A percentile compares a stretch with the other conserved stretches of the same genome.
Conservation (phyloP, 2,888 invertebrate species). For the Carpatolechia fugitivella region DNA sequence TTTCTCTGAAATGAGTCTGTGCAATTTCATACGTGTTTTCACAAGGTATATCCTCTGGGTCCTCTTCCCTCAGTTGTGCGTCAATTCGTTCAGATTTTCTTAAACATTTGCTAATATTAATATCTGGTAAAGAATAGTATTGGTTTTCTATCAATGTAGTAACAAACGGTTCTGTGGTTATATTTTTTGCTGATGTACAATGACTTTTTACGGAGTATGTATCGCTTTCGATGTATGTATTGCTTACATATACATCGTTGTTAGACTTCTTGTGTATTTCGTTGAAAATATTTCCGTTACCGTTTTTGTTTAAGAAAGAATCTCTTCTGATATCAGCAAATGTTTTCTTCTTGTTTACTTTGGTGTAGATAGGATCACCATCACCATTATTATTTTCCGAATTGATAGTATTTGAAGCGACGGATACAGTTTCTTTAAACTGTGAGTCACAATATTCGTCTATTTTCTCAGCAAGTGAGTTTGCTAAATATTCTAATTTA, state of each 20-base stretch:
- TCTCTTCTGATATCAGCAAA: conserved; percentile 73
- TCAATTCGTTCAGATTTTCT: conserved; percentile 86
- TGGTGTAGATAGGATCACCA: conserved; percentile 65
- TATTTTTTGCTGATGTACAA: conserved; percentile 66
- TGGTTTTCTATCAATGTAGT: conserved; percentile 82
- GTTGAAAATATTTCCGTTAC: conserved; percentile 53
- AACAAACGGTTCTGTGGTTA: conserved; percentile 72
- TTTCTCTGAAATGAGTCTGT: conserved; percentile 64
- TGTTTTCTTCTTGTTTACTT: conserved; percentile 74
- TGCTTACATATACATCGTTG: conserved; percentile 63
- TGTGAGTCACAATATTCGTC: conserved; percentile 76
- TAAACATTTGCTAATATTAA: conserved; percentile 83
- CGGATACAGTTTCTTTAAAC: conserved; percentile 57
- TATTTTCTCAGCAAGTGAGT: conserved; percentile 74
- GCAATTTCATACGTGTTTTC: conserved; percentile 71
- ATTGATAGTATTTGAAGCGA: conserved; percentile 44
- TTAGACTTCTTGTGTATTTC: conserved; percentile 52
- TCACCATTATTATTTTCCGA: conserved; percentile 52
- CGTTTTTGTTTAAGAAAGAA: conserved; percentile 57
- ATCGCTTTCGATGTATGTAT: conserved; percentile 64
- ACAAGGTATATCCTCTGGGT: conserved; percentile 63
- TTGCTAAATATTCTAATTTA: conserved; percentile 72
- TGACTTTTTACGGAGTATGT: conserved; percentile 59
- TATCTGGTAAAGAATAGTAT: conserved; percentile 85
- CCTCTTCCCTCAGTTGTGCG: conserved; percentile 80